These are phyloP conservation scores for Anolis carolinensis DNA, from an alignment of 2,113 vertebrate species.

Conservation along the genomic window DNA sequence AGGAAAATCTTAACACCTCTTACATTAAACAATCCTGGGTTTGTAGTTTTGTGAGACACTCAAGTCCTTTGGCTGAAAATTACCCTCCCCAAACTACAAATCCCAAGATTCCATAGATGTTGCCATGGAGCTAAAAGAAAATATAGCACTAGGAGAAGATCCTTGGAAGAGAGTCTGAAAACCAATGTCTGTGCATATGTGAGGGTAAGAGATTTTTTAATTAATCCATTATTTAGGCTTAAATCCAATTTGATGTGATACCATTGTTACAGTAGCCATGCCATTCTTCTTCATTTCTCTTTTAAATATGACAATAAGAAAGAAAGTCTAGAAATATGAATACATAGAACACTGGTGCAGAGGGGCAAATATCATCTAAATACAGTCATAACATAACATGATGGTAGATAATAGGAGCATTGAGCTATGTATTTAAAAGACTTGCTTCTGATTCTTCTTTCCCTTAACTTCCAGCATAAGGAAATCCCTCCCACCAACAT, in stretches of 20 bases:
- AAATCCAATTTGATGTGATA: slow-evolving; percentile 71
- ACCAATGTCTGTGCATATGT: neutral
- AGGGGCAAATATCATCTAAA: slow-evolving; percentile 74
- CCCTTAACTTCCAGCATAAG: neutral
- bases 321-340: slow-evolving; percentile 77
- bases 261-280: slow-evolving; percentile 85
- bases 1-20: too few relatives aligned
- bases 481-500: neutral
- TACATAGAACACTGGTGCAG: slow-evolving; percentile 69
- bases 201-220: neutral
- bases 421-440: slow-evolving; percentile 54
- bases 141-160: neutral
- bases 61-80: too few relatives aligned
- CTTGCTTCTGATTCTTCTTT: slow-evolving; percentile 44
- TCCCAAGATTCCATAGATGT: too few relatives aligned
- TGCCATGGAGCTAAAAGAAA: too few relatives aligned
- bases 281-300: slow-evolving; percentile 59
- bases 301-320: slow-evolving; percentile 75
- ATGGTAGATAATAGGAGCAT: slow-evolving; percentile 59
- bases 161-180: neutral
- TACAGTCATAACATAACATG: slow-evolving; percentile 63
- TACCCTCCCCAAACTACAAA: too few relatives aligned
- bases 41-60: too few relatives aligned
- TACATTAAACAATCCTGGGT: too few relatives aligned
- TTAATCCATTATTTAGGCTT: neutral